These are phyloP conservation scores for Lagocephalus sceleratus DNA, from an alignment of 2,797 vertebrate species.

Conservation along the genomic window DNA sequence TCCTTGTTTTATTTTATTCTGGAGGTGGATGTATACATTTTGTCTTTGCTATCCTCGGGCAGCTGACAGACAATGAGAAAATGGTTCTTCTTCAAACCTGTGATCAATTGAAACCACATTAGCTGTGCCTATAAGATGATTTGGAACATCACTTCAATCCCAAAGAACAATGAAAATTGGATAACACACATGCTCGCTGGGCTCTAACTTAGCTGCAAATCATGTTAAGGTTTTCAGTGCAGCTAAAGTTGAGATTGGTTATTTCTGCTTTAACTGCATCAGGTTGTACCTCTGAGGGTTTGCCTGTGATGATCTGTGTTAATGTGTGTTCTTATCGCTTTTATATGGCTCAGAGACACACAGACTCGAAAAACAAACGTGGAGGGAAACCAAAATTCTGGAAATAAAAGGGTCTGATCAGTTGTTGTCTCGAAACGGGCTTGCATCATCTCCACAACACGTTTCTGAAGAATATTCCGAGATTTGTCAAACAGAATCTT, in stretches of 20 bases:
- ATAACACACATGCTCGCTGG: conserved; percentile 83
- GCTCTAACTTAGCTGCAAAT: conserved; percentile 80
- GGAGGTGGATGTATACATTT: conserved; percentile 42
- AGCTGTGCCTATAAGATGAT: conserved; percentile 89
- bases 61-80: conserved; percentile 82
- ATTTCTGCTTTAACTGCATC: conserved; percentile 79
- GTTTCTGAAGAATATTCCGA: neutral
- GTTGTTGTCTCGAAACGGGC: conserved; percentile 19
- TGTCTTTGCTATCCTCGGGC: conserved; percentile 79
- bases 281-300: conserved; percentile 74
- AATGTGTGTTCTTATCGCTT: conserved; percentile 70
- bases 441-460: neutral
- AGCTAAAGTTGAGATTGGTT: conserved; percentile 81
- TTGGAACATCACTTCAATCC: conserved; percentile 88
- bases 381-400: conserved; percentile 44
- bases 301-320: conserved; percentile 72
- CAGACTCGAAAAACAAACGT: conserved; percentile 40
- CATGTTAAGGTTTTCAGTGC: conserved; percentile 82
- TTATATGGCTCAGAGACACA: conserved; percentile 67
- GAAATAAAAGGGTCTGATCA: conserved; percentile 41
- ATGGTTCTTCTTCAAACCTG: conserved; percentile 82
- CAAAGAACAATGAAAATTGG: conserved; percentile 89
- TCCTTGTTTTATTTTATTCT: conserved; percentile 29
- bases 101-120: conserved; percentile 93
- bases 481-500: neutral